Percentiles rank a stretch among this genome's conserved stretches.
These are phyloP conservation scores for Notiomystis cincta DNA, from an alignment of 2,113 vertebrate genomes.

Conservation along the genomic window DNA sequence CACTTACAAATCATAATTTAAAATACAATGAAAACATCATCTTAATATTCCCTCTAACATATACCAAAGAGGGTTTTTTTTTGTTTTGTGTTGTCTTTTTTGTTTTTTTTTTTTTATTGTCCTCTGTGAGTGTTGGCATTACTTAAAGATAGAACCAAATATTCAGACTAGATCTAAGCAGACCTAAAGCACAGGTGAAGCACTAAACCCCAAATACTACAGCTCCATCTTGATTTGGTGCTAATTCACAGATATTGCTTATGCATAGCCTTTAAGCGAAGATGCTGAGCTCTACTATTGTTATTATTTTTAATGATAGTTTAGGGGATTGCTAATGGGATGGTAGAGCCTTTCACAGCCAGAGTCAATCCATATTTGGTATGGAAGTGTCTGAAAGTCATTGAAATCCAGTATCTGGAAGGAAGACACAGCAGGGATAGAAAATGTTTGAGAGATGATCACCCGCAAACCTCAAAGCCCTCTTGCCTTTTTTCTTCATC, in stretches of 20 bases:
- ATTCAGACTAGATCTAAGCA: neutral
- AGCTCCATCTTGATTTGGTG: neutral
- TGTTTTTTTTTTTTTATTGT: fast-evolving
- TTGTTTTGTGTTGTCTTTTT: neutral
- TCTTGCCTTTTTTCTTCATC: neutral
- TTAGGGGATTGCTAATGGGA: neutral
- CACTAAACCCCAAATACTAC: neutral
- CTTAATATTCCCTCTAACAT: neutral
- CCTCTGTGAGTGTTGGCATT: neutral
- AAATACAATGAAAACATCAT: neutral
- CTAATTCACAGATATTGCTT: neutral
- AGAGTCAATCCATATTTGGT: neutral
- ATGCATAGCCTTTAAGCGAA: neutral
- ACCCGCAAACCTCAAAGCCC: neutral
- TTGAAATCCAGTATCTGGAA: neutral
- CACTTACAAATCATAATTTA: neutral
- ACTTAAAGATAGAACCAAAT: neutral
- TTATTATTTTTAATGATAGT: neutral
- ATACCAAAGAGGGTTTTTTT: neutral
- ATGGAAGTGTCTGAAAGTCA: neutral
- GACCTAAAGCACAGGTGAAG: neutral
- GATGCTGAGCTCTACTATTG: neutral
- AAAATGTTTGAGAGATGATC: neutral
- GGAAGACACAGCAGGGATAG: neutral
- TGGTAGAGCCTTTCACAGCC: neutral